Base-by-base conservation (phyloP, 1,140 invertebrate genomes). In the Nixonia krombeini region DNA sequence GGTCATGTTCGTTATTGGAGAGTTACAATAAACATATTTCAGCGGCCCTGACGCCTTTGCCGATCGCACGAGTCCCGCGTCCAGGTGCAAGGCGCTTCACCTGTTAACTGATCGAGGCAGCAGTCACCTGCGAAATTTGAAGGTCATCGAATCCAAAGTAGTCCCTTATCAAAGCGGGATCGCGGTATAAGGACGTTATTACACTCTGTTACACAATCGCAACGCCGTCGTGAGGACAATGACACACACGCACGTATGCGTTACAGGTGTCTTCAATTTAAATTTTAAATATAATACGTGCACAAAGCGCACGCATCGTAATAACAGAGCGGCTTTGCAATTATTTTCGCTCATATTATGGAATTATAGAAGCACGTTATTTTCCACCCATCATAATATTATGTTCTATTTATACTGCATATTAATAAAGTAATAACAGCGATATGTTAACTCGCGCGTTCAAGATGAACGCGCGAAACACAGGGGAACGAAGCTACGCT, bases 131-230 rank as follows among this genome's bases (percentile, higher is more conserved):
- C 58, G 25, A 52, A 45, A 10, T 31, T 63, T 46, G 57, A 69
- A 69, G 70, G 64, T 68, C 70, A 58, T 50, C 56, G 64, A 65
- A 68, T 68, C 61, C 37, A 47, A 72, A 68, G 57, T 58, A 58
- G 31, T 9, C 57, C 33, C 46, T 65, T 72, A 72, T 72, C 61
- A 66, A n/a, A n/a, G 6, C 15, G 29, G 15, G 56, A 72, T 65
- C 65, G 17, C 33, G 28, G 29, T 47, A 46, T 46, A 49, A 51
- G 42, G 40, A 72, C 53, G 56, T 69, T 62, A 65, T 58, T 55
- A 45, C 38, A 7, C 42, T 65, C 67, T 50, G 31, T 64, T 70
- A 45, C 55, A 47, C 31, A 53, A n/a, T 40, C 21, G 49, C 18
- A 58, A 63, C 45, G 26, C 25, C 29, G 31, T 52, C 40, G 8